Evolutionary conservation across 2,888 invertebrate species (phyloP), one percentile per base, ranked within the genome.

Genomic region (Platycnemis pennipes): DNA sequence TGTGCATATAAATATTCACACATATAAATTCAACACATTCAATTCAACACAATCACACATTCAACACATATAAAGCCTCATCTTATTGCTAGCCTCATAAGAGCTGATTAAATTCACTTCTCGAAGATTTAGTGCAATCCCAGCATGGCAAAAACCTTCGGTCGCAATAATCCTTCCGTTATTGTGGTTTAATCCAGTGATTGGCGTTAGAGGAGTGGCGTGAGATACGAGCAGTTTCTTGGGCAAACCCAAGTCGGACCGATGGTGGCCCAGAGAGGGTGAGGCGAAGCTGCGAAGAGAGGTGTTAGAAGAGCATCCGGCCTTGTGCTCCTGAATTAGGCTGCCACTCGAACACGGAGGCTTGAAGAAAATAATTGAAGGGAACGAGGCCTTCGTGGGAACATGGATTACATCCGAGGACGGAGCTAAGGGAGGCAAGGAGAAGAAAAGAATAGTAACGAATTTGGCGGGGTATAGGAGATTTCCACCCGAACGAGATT

Each of bases 361-460:
- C 77, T 77, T 77, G 77, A 77, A 77, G 37, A 37, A 16, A 77
- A 37, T 77, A 77, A 77, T 77, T 77, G 77, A 77, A 77, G 37
- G n/a, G 13, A 77, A 77, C 77, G 37, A 37, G 13, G 31, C 11
- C 37, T 26, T 77, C n/a, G 77, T 37, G 37, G 37, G 31, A 63
- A 7, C 7, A 8, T 26, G 77, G 4, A 8, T 16, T 37, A 13
- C 22, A 37, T 37, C 63, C 63, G n/a, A 63, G n/a, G 7, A n/a
- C 3, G 2, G n/a, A n/a, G n/a, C n/a, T n/a, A n/a, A n/a, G 77
- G 31, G 8, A 37, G 77, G 16, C 77, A 37, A 13, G 77, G 77
- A 37, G 16, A 2, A 37, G 16, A 11, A n/a, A 11, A 13, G 37
- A 77, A 77, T 31, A 77, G 37, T 77, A 37, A 77, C 37, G 37